Evolutionary conservation across 1,140 invertebrate species (phyloP), one percentile per base, ranked within the genome.

Genomic region (Drosophila ironensis): DNA sequence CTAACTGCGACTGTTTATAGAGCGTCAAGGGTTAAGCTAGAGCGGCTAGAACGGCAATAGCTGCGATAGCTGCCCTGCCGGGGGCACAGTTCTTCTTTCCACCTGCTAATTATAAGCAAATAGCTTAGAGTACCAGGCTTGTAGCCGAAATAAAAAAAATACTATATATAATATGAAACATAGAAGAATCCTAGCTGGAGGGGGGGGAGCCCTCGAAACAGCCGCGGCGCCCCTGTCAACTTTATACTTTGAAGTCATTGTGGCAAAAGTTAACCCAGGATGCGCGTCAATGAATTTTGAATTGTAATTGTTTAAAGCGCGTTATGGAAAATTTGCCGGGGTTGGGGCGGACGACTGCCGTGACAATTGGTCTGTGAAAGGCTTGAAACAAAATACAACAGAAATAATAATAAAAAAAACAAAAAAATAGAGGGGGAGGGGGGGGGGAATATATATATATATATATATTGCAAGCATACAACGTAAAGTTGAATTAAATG

Each of bases 221-320:
- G 27, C 27, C 27, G 11, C 27, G 27, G 11, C 27, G 27, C 25
- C 45, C 30, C 25, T 44, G 51, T 20, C 24, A 63, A 61, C 59
- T 63, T 56, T 7, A 70, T 69, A 82, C 80, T 84, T 84, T 82
- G 78, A 82, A 82, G 77, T 82, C 72, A 64, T 61, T 64, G 57
- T 80, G 47, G 28, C 51, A 47, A 60, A 56, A 77, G 73, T 77
- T 77, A 71, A 64, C 66, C 63, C 54, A 52, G 64, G 71, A 46
- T 64, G 67, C 78, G 84, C 84, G 77, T 87, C 84, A 87, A 87
- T 87, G 84, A 84, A 70, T 87, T 87, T 84, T 87, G 61, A 87
- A 87, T 87, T 87, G 84, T 87, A 87, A 87, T 87, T 87, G 70
- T 86, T 86, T 81, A 69, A 81, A 81, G 80, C 71, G 72, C 50